Evolutionary conservation across 2,888 invertebrate species (phyloP).

Genomic region (Mactromeris polynyma): DNA sequence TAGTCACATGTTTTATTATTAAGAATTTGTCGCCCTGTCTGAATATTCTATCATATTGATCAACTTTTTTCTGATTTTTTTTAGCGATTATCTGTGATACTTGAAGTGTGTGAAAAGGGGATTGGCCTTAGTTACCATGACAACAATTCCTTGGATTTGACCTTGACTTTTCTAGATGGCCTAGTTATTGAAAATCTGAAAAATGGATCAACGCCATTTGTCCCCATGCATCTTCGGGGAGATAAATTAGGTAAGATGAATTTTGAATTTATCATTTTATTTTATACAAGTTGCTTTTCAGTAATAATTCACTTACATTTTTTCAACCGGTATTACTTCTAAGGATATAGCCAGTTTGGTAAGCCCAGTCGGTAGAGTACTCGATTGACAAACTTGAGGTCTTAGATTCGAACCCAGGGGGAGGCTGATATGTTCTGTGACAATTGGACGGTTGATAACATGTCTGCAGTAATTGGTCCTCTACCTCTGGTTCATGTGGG

Average conservation of each 20-base stretch:
- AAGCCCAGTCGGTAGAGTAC: no score
- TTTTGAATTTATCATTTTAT: background rate
- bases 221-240: constrained; percentile 63
- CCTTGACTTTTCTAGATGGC: constrained; percentile 81
- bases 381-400: no score
- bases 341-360: no score
- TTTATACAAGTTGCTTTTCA: no score
- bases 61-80: constrained; percentile 18
- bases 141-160: constrained; percentile 74
- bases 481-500: no score
- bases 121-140: constrained; percentile 28
- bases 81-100: constrained; percentile 54
- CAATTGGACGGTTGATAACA: no score
- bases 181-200: constrained; percentile 77
- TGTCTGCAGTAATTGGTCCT: no score
- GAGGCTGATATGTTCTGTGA: no score
- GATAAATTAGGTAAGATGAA: constrained; percentile 21
- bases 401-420: no score
- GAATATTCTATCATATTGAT: background rate
- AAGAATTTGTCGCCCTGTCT: no score
- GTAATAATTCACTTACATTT: no score
- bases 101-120: constrained; percentile 42
- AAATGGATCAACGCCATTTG: constrained; percentile 75
- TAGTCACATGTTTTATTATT: background rate
- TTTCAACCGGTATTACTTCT: no score